Conservation (phyloP, 2,888 invertebrate genomes). For the Watsonalla cultraria region DNA sequence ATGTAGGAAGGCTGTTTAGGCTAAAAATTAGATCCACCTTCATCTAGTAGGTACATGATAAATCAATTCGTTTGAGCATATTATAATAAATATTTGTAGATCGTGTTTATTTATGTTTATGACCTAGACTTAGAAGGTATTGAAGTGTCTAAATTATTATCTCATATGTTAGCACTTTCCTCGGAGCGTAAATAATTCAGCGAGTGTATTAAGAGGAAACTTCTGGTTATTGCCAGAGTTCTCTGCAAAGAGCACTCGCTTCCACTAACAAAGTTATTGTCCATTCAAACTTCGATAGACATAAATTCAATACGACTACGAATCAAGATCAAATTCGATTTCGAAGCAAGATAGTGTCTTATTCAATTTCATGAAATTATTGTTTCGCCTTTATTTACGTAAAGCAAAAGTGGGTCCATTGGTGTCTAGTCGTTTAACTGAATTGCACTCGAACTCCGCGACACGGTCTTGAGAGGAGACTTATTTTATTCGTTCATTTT, state of each 20-base stretch:
- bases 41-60: too few relatives aligned
- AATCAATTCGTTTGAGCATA: too few relatives aligned
- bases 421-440: slow-evolving; percentile 26
- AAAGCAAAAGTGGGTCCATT: slow-evolving; percentile 25
- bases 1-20: too few relatives aligned
- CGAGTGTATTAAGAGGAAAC: slow-evolving; percentile 27
- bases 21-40: too few relatives aligned
- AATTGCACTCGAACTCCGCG: slow-evolving; percentile 20
- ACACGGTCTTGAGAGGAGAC: slow-evolving; percentile 21
- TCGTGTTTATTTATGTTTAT: neutral
- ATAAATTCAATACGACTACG: slow-evolving; percentile 44
- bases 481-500: slow-evolving; percentile 46
- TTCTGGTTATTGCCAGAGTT: slow-evolving; percentile 30
- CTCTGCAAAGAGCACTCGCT: slow-evolving; percentile 35
- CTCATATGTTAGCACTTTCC: slow-evolving; percentile 9
- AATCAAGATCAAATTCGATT: slow-evolving; percentile 43
- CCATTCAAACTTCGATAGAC: slow-evolving; percentile 49
- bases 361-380: slow-evolving; percentile 32
- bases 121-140: too few relatives aligned
- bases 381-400: slow-evolving; percentile 27
- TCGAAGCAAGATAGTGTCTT: slow-evolving; percentile 33
- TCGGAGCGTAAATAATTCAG: slow-evolving; percentile 13
- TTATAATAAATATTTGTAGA: too few relatives aligned
- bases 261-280: slow-evolving; percentile 49
- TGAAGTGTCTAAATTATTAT: too few relatives aligned